Evolutionary conservation across 2,797 vertebrate genomes (phyloP).

Genomic region (Xenops minutus): DNA sequence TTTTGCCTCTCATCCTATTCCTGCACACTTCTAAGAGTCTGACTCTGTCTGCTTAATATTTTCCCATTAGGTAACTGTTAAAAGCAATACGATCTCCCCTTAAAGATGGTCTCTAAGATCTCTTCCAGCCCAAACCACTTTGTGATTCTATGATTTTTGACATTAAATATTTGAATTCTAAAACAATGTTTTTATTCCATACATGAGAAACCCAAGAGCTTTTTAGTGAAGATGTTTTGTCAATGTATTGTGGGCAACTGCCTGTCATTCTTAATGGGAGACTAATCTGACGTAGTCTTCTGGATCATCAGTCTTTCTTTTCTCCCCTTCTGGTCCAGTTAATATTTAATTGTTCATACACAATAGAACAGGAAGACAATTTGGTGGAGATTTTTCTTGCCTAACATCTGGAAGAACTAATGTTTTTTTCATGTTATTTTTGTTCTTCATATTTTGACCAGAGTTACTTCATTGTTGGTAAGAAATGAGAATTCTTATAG

Average conservation of each 20-base stretch:
- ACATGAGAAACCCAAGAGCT: background rate
- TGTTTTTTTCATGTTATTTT: background rate
- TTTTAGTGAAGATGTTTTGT: background rate
- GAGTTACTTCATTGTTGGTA: background rate
- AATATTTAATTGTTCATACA: background rate
- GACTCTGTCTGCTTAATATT: background rate
- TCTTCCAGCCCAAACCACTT: background rate
- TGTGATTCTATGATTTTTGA: background rate
- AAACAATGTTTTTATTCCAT: background rate
- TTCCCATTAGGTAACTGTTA: background rate
- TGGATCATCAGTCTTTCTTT: background rate
- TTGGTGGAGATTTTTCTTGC: background rate
- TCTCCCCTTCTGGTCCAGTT: background rate
- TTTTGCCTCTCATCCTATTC: background rate
- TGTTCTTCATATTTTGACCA: background rate
- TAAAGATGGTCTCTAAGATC: background rate
- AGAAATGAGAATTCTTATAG: background rate
- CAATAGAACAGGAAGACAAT: background rate
- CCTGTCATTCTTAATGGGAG: background rate
- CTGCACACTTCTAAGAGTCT: background rate
- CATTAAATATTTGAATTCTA: background rate
- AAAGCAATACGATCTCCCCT: background rate
- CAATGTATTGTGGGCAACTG: background rate
- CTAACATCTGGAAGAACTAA: background rate
- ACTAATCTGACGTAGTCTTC: background rate